Evolutionary conservation across 2,113 vertebrate genomes (phyloP), one percentile per base, ranked within the genome.

Genomic region (Semnopithecus entellus): DNA sequence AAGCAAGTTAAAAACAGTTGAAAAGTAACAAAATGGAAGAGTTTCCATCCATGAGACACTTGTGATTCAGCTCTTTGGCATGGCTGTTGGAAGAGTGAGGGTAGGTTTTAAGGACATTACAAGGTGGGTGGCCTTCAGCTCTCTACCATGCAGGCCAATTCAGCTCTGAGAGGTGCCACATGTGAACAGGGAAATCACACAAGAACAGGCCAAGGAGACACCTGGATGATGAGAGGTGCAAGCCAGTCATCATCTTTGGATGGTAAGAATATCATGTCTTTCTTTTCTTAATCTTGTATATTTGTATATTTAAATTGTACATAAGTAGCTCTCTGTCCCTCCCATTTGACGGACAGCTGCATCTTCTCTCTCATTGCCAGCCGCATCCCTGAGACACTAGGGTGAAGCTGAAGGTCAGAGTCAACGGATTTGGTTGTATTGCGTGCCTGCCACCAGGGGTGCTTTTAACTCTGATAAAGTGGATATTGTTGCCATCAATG

Each of bases 121-220:
- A 6, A 17, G 40, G 27, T 6, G 6, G 7, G 1, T 12, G 27
- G 35, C 48, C 20, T 6, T 50, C 30, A 13, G 16, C 18, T 25
- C 45, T 17, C 4, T 8, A 35, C 0, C 1, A 6, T 5, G 1
- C 0, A 0, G 14, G 40, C 8, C 61, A 66, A 22, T 27, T 92
- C 52, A 17, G 35, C 27, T 30, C 38, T 9, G 6, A 66, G 88
- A 22, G 38, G 25, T 10, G 27, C 52, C 48, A 17, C 0, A 18
- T 78, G 12, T 35, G 40, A 92, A 30, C 0, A 52, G 27, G 48
- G 30, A 93, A 84, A 45, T 38, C n/a, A 79, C 38, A 73, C 3
- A 8, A 45, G n/a, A 88, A 66, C 14, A 48, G 38, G 78, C 25
- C 12, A n/a, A 73, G 38, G 72, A 14, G 35, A 75, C 30, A 79